A percentile compares a stretch with the other conserved stretches of the same genome.
These are phyloP conservation scores for Dinomys branickii DNA, from an alignment of 2,113 vertebrate genomes.

Conservation along the genomic window DNA sequence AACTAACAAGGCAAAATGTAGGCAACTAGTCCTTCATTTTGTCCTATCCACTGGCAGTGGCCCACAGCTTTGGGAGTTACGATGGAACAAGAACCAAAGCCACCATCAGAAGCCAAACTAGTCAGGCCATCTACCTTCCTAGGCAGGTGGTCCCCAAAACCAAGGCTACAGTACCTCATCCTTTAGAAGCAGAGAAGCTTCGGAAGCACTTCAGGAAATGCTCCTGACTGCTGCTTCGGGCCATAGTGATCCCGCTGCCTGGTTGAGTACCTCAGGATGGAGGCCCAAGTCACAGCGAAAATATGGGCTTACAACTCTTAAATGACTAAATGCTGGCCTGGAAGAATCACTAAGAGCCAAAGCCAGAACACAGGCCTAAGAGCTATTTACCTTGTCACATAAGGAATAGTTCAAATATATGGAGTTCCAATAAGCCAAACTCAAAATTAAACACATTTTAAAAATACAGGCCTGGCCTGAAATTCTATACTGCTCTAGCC, in stretches of 20 bases:
- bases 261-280: not conserved
- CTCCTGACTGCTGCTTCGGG: not conserved
- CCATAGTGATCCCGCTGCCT: not conserved
- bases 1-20: slow-evolving; percentile 60
- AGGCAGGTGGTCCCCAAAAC: slow-evolving; percentile 9
- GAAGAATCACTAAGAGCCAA: slow-evolving; percentile 44
- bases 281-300: slow-evolving; percentile 15
- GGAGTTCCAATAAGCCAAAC: slow-evolving; percentile 51
- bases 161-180: not conserved
- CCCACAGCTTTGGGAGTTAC: not conserved
- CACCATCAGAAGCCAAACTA: slow-evolving; percentile 1
- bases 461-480: slow-evolving; percentile 38
- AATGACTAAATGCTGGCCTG: not conserved
- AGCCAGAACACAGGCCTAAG: slow-evolving; percentile 12
- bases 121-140: not conserved
- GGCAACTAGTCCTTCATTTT: not conserved
- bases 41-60: not conserved
- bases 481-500: not conserved
- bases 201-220: not conserved
- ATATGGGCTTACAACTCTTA: slow-evolving; percentile 30
- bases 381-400: slow-evolving; percentile 27
- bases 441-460: slow-evolving; percentile 44
- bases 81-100: not conserved
- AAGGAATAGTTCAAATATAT: slow-evolving; percentile 21
- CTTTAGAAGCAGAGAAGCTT: not conserved